These are phyloP conservation scores for Conops quadrifasciatus DNA, from an alignment of 2,888 invertebrate genomes.

Conservation along the genomic window DNA sequence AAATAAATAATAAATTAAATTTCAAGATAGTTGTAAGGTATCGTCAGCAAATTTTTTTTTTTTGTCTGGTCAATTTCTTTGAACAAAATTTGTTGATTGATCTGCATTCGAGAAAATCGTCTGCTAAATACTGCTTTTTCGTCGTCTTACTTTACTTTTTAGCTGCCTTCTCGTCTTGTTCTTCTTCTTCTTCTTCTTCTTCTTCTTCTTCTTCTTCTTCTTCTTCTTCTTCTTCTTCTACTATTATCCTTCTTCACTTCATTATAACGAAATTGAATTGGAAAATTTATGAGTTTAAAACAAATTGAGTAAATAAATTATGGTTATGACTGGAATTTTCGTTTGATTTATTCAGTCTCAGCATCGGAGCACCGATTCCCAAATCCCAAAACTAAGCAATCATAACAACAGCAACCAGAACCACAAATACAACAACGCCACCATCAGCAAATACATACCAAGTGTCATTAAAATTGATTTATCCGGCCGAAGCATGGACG, in stretches of 20 bases:
- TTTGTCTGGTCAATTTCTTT: too few relatives aligned
- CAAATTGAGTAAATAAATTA: constrained; percentile 10
- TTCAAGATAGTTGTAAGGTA: too few relatives aligned
- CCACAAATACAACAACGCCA: neutral
- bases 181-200: too few relatives aligned
- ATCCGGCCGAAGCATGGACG: neutral
- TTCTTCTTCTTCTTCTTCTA: neutral
- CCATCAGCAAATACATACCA: neutral
- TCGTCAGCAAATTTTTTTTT: too few relatives aligned
- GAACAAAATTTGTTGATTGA: too few relatives aligned
- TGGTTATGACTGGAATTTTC: constrained; percentile 6
- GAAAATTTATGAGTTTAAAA: constrained; percentile 5
- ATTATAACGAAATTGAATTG: neutral
- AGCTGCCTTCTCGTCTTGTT: too few relatives aligned
- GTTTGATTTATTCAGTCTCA: constrained; percentile 7
- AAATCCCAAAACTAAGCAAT: neutral
- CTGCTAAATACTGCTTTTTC: too few relatives aligned
- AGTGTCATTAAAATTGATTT: constrained; percentile 29
- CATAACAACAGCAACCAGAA: neutral
- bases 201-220: too few relatives aligned
- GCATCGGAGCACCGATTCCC: neutral
- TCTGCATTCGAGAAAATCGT: too few relatives aligned
- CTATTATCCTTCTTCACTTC: neutral
- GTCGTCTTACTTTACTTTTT: too few relatives aligned
- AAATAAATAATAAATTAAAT: too few relatives aligned